These are phyloP conservation scores for Onychostoma macrolepis DNA, from an alignment of 2,113 vertebrate species.

Conservation along the genomic window DNA sequence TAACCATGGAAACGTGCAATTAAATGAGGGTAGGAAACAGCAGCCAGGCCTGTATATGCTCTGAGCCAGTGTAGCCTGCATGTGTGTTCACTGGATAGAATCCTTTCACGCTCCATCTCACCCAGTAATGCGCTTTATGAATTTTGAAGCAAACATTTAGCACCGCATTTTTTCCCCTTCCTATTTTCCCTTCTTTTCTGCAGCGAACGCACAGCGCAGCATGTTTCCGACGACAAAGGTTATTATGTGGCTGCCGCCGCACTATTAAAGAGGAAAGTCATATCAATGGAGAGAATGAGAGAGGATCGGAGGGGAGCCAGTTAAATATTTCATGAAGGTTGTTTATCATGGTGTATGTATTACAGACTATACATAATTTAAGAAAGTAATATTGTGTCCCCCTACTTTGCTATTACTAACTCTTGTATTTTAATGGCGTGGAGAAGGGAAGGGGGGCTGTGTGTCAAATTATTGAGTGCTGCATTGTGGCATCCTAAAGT, in stretches of 20 bases:
- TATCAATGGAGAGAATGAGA: conserved; percentile 31
- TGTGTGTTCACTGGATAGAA: conserved; percentile 55
- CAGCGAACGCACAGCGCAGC: conserved; percentile 17
- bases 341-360: conserved; percentile 63
- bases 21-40: conserved; percentile 62
- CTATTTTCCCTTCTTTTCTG: conserved; percentile 28
- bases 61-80: conserved; percentile 42
- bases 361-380: conserved; percentile 71
- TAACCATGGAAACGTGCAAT: conserved; percentile 68
- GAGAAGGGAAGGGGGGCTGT: conserved; percentile 51
- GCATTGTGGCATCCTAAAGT: conserved; percentile 33
- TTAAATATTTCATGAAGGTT: conserved; percentile 69
- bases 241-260: conserved; percentile 26
- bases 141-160: conserved; percentile 60
- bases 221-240: conserved; percentile 47
- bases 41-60: conserved; percentile 56
- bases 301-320: conserved; percentile 43
- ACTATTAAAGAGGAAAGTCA: conserved; percentile 37
- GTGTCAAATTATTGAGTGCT: conserved; percentile 28
- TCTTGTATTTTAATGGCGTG: conserved; percentile 48
- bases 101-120: conserved; percentile 59
- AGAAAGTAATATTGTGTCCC: conserved; percentile 61
- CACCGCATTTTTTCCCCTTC: conserved; percentile 25
- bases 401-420: conserved; percentile 59
- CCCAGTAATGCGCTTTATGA: conserved; percentile 60